Conservation (phyloP, 1,140 invertebrate genomes). For the Neodiprion lecontei region DNA sequence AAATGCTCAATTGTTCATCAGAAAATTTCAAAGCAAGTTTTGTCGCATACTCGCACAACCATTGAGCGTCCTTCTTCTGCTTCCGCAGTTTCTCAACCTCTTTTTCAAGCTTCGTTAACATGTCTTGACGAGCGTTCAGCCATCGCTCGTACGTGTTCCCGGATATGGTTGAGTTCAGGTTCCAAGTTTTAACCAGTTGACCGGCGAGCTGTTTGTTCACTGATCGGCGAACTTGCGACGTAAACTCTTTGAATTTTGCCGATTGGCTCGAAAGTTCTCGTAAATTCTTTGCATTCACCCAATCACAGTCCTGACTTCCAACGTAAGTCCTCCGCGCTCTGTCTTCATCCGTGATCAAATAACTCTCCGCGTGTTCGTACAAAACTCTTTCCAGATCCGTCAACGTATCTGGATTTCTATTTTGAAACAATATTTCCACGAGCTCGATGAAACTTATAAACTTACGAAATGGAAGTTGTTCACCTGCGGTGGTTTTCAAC, state of each 20-base stretch:
- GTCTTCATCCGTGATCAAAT: neutral
- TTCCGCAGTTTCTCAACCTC: neutral
- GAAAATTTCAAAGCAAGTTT: neutral
- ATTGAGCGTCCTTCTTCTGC: neutral
- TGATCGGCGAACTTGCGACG: neutral
- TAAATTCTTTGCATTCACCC: neutral
- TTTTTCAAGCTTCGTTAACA: neutral
- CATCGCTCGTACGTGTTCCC: neutral
- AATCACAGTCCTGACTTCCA: neutral
- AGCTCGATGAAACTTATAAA: neutral
- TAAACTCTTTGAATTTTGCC: neutral
- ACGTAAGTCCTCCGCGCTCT: neutral
- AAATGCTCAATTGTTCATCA: neutral
- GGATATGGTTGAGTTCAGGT: neutral
- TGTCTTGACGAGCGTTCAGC: neutral
- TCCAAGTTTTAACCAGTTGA: neutral
- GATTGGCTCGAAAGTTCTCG: neutral
- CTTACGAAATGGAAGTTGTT: neutral
- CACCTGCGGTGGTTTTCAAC: neutral
- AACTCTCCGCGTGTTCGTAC: neutral
- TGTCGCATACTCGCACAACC: neutral
- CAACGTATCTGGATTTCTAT: neutral
- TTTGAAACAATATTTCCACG: neutral
- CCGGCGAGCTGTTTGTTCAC: neutral
- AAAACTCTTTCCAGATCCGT: slow-evolving; percentile 1